Percentiles rank a stretch among this genome's conserved stretches.
phyloP scores from a whole-genome alignment of 2,888 invertebrate genomes.

The Ochropleura plecta region DNA sequence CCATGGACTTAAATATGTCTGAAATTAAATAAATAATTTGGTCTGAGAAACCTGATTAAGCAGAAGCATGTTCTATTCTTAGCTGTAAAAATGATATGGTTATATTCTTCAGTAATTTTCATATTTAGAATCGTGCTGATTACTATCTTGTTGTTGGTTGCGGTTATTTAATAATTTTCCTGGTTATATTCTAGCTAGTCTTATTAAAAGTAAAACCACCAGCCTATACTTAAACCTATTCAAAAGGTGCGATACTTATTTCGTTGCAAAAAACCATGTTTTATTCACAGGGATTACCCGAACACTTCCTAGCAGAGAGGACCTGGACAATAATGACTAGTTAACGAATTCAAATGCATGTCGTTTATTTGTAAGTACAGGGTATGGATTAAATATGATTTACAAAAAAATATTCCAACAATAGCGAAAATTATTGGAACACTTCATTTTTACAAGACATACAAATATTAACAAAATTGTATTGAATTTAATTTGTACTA shows the following conservation, averaged over 20 bases:
- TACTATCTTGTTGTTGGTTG: slow-evolving; percentile 43
- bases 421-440: too few relatives aligned
- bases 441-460: too few relatives aligned
- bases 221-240: slow-evolving; percentile 4
- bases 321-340: background rate
- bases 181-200: slow-evolving; percentile 26
- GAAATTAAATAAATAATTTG: too few relatives aligned
- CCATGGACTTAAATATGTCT: too few relatives aligned
- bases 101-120: slow-evolving; percentile 13
- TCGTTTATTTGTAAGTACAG: too few relatives aligned
- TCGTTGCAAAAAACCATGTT: slow-evolving; percentile 11
- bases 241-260: background rate
- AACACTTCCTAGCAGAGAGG: background rate
- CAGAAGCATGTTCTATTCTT: background rate
- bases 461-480: too few relatives aligned
- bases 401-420: too few relatives aligned
- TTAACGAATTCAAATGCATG: too few relatives aligned
- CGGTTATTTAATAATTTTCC: slow-evolving; percentile 49
- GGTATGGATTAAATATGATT: too few relatives aligned
- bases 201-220: slow-evolving; percentile 19
- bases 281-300: slow-evolving; percentile 8
- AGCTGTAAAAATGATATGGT: background rate
- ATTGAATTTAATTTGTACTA: too few relatives aligned
- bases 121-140: slow-evolving; percentile 49
- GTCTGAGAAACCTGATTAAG: background rate